Conservation (phyloP, 2,888 invertebrate species). For the Stratiomys singularior region DNA sequence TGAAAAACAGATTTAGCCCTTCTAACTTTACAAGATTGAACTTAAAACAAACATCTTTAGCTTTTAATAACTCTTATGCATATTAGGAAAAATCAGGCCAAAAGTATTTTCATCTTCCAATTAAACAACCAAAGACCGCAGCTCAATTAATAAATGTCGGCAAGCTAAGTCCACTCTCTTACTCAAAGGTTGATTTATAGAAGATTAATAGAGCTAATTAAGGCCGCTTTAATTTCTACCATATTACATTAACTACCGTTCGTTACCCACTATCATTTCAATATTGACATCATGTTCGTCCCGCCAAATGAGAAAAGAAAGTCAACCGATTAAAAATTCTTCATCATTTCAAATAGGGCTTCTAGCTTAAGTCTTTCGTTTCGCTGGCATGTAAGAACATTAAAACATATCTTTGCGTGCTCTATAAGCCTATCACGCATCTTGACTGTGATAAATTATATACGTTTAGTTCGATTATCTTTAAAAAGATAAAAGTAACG, state of each 20-base stretch:
- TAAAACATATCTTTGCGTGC: neutral
- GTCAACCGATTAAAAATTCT: neutral
- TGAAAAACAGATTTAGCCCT: too few species aligned
- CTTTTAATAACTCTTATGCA: too few species aligned
- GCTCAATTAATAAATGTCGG: neutral
- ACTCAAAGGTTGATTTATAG: neutral
- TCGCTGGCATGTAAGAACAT: neutral
- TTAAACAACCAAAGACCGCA: neutral
- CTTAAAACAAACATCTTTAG: too few species aligned
- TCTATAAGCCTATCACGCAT: neutral
- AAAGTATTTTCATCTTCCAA: neutral
- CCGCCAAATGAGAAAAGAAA: neutral
- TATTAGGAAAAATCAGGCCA: neutral
- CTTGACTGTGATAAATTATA: conserved; percentile 19
- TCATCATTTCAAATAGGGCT: neutral
- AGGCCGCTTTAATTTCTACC: conserved; percentile 26
- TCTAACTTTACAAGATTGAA: too few species aligned
- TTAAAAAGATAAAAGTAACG: neutral
- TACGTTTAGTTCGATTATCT: conserved; percentile 18
- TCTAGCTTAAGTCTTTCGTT: conserved; percentile 40
- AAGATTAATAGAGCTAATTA: conserved; percentile 35
- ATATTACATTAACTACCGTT: conserved; percentile 21
- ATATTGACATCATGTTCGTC: conserved; percentile 22
- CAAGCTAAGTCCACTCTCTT: neutral
- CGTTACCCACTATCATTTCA: neutral